phyloP scores from a whole-genome alignment of 1,140 invertebrate species.

The Calycopis cecrops region DNA sequence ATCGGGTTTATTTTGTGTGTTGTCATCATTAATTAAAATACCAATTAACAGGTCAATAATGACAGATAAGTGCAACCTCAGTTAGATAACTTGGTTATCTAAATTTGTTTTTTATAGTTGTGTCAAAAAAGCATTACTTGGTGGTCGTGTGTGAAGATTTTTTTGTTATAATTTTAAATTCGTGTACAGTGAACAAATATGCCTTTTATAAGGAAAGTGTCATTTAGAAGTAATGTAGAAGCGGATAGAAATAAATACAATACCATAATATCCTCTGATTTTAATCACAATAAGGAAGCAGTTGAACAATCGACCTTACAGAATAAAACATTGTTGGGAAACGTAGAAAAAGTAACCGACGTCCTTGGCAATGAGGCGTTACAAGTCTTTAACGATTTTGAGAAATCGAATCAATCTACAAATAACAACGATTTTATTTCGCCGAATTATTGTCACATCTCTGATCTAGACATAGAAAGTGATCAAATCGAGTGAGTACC shows the following conservation, averaged over 20 bases:
- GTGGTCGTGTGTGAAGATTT: not conserved
- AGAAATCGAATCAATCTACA: not conserved
- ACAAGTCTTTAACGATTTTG: not conserved
- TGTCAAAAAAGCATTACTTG: not conserved
- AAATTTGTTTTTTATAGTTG: not conserved
- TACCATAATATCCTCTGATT: not conserved
- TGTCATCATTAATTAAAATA: conserved; percentile 1
- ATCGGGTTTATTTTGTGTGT: conserved; percentile 19
- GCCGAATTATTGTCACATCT: not conserved
- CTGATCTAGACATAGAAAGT: conserved; percentile 6
- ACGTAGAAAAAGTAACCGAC: conserved; percentile 1
- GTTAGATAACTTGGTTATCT: conserved; percentile 6
- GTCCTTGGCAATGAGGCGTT: not conserved
- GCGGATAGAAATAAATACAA: too few species aligned
- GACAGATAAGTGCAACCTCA: conserved; percentile 4
- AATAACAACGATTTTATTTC: not conserved
- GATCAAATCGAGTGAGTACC: conserved; percentile 3
- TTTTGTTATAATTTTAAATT: too few species aligned
- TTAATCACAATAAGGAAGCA: conserved; percentile 1
- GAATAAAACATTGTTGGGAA: not conserved
- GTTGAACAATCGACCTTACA: not conserved
- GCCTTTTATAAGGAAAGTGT: not conserved
- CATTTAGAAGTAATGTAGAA: not conserved
- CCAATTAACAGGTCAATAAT: not conserved
- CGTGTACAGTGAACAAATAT: not conserved